These are phyloP conservation scores for Oreochromis mossambicus DNA, from an alignment of 2,797 vertebrate species.

Conservation along the genomic window DNA sequence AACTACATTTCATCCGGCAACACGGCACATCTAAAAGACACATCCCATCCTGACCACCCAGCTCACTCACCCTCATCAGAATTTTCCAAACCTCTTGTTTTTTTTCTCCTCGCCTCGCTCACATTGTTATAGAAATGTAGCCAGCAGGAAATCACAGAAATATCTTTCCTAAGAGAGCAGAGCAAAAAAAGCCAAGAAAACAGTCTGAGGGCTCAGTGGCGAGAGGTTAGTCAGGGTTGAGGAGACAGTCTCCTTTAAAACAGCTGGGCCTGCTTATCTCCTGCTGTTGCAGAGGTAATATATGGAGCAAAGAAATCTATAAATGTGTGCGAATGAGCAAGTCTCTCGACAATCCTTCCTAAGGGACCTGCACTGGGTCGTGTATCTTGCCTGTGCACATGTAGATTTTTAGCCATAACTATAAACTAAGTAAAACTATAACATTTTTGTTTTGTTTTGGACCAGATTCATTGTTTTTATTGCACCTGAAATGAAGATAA, in stretches of 20 bases:
- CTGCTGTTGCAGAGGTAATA: conserved; percentile 20
- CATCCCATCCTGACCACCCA: conserved; percentile 51
- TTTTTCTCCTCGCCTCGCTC: background rate
- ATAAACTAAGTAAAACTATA: conserved; percentile 40
- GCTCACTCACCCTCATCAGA: conserved; percentile 7
- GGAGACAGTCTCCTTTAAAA: conserved; percentile 13
- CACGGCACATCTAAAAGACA: conserved; percentile 1
- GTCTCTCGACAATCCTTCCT: conserved; percentile 1
- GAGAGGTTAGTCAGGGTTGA: conserved; percentile 35
- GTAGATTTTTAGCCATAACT: conserved; percentile 28
- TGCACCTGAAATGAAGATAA: conserved; percentile 29
- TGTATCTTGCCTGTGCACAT: conserved; percentile 11
- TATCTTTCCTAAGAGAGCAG: conserved; percentile 32
- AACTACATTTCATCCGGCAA: conserved; percentile 42
- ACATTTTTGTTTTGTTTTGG: conserved; percentile 47
- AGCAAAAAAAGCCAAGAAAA: conserved; percentile 19
- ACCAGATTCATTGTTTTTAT: conserved; percentile 52
- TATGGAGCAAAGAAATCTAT: conserved; percentile 13
- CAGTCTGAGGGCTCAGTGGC: conserved; percentile 22
- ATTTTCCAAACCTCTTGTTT: background rate
- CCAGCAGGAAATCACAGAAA: conserved; percentile 62
- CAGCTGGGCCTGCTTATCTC: conserved; percentile 53
- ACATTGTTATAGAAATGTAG: conserved; percentile 30
- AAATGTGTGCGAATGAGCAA: background rate
- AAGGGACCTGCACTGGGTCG: conserved; percentile 10